These are phyloP conservation scores for Pionites leucogaster DNA, from an alignment of 2,113 vertebrate genomes.

Conservation along the genomic window DNA sequence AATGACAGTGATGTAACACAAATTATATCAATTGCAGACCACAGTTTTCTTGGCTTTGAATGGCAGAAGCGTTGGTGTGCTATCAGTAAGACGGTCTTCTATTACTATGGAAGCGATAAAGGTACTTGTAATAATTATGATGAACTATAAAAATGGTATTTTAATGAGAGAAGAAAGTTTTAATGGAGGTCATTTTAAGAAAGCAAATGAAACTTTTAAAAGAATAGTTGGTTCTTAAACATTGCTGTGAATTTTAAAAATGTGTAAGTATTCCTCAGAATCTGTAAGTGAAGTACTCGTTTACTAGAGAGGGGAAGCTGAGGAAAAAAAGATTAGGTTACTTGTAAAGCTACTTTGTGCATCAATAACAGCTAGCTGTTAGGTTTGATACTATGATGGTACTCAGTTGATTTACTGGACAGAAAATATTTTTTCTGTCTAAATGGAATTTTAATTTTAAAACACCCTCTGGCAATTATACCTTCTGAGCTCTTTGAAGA, in stretches of 20 bases:
- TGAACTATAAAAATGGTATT: not conserved
- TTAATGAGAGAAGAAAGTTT: not conserved
- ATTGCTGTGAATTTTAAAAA: not conserved
- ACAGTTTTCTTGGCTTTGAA: conserved; percentile 95
- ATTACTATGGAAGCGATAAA: conserved; percentile 97
- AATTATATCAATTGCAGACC: conserved; percentile 79
- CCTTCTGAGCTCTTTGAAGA: not conserved
- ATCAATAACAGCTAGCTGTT: not conserved
- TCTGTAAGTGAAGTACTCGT: not conserved
- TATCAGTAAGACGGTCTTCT: conserved; percentile 87
- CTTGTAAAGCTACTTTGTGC: not conserved
- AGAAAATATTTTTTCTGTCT: not conserved
- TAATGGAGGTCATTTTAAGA: not conserved
- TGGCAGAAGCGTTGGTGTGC: conserved; percentile 99
- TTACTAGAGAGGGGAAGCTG: not conserved
- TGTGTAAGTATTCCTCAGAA: not conserved
- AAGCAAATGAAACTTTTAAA: not conserved
- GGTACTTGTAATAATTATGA: conserved; percentile 72
- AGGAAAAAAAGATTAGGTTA: not conserved
- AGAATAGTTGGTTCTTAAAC: not conserved
- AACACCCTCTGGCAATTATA: not conserved
- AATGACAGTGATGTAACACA: not conserved
- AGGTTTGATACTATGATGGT: not conserved
- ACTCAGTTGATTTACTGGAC: not conserved
- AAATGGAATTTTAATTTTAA: not conserved